Evolutionary conservation across 2,113 vertebrate genomes (phyloP).

Genomic region (Aegotheles bennettii): DNA sequence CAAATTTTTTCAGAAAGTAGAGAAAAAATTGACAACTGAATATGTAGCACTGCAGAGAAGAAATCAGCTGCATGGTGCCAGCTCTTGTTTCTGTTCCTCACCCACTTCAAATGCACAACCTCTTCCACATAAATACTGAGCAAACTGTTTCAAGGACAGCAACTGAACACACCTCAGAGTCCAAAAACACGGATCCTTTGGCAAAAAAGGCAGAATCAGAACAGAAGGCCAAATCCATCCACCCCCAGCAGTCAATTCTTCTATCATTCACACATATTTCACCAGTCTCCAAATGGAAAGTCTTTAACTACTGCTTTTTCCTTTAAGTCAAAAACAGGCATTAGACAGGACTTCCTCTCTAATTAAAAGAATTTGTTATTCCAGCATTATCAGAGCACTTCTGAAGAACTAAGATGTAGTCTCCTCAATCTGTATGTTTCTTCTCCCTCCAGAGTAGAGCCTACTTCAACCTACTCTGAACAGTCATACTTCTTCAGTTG

Average conservation of each 20-base stretch:
- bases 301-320: not conserved
- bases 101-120: slow-evolving; percentile 20
- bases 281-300: not conserved
- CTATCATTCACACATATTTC: not conserved
- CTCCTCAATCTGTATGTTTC: not conserved
- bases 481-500: not conserved
- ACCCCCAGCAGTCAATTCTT: not conserved
- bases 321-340: not conserved
- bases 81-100: not conserved
- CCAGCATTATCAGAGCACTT: not conserved
- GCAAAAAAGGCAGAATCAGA: not conserved
- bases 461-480: not conserved
- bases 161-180: not conserved
- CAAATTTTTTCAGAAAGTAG: not conserved
- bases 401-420: not conserved
- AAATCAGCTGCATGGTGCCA: not conserved
- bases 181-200: not conserved
- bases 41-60: not conserved
- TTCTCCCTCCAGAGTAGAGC: not conserved
- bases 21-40: slow-evolving; percentile 18
- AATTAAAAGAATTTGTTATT: not conserved
- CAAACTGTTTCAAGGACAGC: slow-evolving; percentile 19
- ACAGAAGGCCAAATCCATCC: slow-evolving; percentile 5
- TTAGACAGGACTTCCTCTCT: not conserved
- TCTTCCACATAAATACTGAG: not conserved